Evolutionary conservation across 2,888 invertebrate genomes (phyloP), one percentile per base, ranked within the genome.

Genomic region (Agrotis puta): DNA sequence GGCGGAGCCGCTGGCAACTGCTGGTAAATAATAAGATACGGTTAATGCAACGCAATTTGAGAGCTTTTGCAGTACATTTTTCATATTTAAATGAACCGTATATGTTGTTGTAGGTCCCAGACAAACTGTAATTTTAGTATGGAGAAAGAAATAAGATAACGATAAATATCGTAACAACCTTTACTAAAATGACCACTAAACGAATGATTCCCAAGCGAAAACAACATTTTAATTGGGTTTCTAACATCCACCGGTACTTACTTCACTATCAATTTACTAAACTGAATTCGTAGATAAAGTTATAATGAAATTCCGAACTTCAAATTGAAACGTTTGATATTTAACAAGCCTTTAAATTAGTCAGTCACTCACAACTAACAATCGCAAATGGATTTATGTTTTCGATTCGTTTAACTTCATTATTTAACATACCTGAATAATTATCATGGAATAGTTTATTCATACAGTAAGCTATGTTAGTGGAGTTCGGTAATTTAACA

Each of bases 311-410:
- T 82, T 78, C 59, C 64, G 53, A 78, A 79, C 67, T 71, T 68
- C 64, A 71, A 82, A 82, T 78, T 78, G 82, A 71, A 79, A 82
- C 64, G 82, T 82, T 79, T 79, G 82, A 78, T 79, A 79, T 71
- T 77, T 77, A 77, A 77, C 82, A 47, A 77, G 64, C 53, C 64
- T 78, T 77, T 77, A 70, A 77, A 81, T 78, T 63, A 77, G 82
- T 64, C 59, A 81, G 66, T 79, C 78, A 77, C 78, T 67, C 70
- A 64, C 51, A 70, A 65, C 54, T 59, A 70, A 66, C 81, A 81
- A 65, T 77, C 33, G 51, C 24, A 78, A 82, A 82, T 78, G 13
- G 64, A 67, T 67, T 67, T 43, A 70, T 64, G 53, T 47, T 64
- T 13, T 39, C 53, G 39, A 71, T 68, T 67, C 24, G n/a, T 67